These are phyloP conservation scores for Oryzias javanicus DNA, from an alignment of 2,113 vertebrate genomes.

Conservation along the genomic window DNA sequence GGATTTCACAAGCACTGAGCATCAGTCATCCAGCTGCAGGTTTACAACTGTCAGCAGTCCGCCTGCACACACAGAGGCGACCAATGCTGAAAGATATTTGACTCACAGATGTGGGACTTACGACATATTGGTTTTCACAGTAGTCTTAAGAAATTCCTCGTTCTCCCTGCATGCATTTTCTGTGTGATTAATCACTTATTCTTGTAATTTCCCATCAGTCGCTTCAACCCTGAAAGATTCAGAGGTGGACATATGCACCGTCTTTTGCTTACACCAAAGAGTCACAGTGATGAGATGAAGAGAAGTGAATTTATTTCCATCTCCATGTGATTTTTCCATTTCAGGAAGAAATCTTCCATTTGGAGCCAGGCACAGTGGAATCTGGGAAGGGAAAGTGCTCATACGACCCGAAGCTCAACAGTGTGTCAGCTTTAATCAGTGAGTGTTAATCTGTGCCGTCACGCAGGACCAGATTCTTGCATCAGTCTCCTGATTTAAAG, in stretches of 20 bases:
- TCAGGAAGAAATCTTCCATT: conserved; percentile 95
- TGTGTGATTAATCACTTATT: conserved; percentile 64
- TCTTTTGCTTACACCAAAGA: conserved; percentile 56
- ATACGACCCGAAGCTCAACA: conserved; percentile 97
- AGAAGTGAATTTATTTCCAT: conserved; percentile 64
- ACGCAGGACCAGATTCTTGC: not conserved
- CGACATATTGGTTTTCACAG: conserved; percentile 29
- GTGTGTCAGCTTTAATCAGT: conserved; percentile 96
- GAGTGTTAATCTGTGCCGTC: conserved; percentile 73
- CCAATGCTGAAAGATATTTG: conserved; percentile 44
- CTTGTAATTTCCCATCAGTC: conserved; percentile 63
- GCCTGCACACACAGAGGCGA: conserved; percentile 38
- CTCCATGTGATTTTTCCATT: conserved; percentile 61
- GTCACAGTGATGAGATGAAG: conserved; percentile 63
- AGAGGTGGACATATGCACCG: conserved; percentile 37
- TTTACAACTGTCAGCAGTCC: conserved; percentile 63
- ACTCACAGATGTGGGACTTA: conserved; percentile 36
- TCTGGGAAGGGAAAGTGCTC: conserved; percentile 98
- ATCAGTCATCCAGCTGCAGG: conserved; percentile 62
- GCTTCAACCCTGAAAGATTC: conserved; percentile 51
- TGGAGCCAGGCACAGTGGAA: conserved; percentile 93
- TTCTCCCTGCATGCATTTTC: conserved; percentile 63
- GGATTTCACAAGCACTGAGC: conserved; percentile 45
- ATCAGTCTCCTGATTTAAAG: no score
- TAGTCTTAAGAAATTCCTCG: conserved; percentile 35